Base-by-base conservation (phyloP, 2,797 vertebrate genomes). In the Acipenser ruthenus region DNA sequence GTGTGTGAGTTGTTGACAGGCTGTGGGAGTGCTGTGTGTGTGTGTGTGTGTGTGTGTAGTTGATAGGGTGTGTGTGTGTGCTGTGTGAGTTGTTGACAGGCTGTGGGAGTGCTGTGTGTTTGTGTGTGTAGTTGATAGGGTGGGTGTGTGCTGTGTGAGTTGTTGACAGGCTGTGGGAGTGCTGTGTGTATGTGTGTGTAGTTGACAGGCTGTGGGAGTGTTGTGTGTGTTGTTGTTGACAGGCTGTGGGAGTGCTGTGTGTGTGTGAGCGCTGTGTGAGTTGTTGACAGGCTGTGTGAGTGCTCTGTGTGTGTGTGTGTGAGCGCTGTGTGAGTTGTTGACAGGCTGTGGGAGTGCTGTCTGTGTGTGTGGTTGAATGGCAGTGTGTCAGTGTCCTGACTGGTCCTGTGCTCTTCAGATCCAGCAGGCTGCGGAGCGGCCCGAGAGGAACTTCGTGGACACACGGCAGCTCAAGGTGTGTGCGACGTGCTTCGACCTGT, bases 401-500 rank as follows among this genome's bases (percentile, higher is more conserved):
- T 58, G 8, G 6, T 7, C 53, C 37, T 59, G 0, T 49, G 10
- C 49, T 37, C 4, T 59, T 52, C 79, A 99, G 96, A 99, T 99
- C 81, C 96, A 99, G 76, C 96, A 99, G 87, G 96, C 96, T 5
- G 96, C 95, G 0, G 96, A 99, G 65, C 93, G 96, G 63, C 87
- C 97, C 6, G 96, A 99, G 81, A 89, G 96, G 65, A 99, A 98
- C 82, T 98, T 97, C 0, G 96, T 99, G 73, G 95, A 99, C 86
- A 98, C 95, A 10, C 89, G 96, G 62, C 96, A 99, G 83, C 88
- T 99, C 72, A 99, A 99, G 79, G 96, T 98, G 74, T 97, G 95
- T 0, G 95, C 96, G 23, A 99, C 96, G 11, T 99, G 96, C 86
- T 99, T 99, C n/a, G 96, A 99, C 87, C 90, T 99, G 66, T 99